Evolutionary conservation across 2,113 vertebrate species (phyloP).

Genomic region (Misgurnus anguillicaudatus): DNA sequence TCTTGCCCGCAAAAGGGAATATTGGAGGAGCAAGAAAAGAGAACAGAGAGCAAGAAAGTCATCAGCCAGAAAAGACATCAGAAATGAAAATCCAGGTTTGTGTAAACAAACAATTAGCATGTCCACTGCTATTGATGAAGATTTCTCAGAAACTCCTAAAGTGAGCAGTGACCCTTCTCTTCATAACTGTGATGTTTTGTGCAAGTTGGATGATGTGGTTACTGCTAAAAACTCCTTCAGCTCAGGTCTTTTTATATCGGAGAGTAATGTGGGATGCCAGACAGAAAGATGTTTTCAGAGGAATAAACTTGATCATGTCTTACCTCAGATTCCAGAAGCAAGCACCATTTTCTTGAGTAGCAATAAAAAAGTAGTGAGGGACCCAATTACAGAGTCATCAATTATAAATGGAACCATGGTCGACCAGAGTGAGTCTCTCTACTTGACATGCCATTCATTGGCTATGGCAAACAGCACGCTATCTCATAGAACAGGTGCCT

Average conservation of each 20-base stretch:
- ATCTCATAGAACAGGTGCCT: slow-evolving; percentile 33
- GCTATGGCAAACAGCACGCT: slow-evolving; percentile 52
- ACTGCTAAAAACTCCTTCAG: slow-evolving; percentile 33
- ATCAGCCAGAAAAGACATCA: slow-evolving; percentile 49
- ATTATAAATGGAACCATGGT: slow-evolving; percentile 50
- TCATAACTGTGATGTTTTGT: slow-evolving; percentile 50
- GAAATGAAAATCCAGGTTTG: slow-evolving; percentile 22
- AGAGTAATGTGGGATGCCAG: slow-evolving; percentile 40
- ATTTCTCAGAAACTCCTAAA: slow-evolving; percentile 25
- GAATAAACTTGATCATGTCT: slow-evolving; percentile 54
- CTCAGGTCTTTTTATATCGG: slow-evolving; percentile 7
- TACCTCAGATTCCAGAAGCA: slow-evolving; percentile 46
- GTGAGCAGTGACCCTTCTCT: slow-evolving; percentile 35
- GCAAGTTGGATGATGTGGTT: slow-evolving; percentile 16
- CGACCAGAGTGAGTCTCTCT: slow-evolving; percentile 27
- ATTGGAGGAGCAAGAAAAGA: slow-evolving; percentile 79
- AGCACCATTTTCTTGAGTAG: slow-evolving; percentile 22
- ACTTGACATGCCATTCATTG: slow-evolving; percentile 58
- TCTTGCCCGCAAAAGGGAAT: slow-evolving; percentile 75
- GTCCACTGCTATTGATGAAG: slow-evolving; percentile 11
- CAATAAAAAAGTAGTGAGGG: slow-evolving; percentile 32
- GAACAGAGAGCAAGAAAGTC: slow-evolving; percentile 75
- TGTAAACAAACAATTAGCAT: neutral
- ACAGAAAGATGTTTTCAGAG: slow-evolving; percentile 61
- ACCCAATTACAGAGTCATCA: slow-evolving; percentile 34